Conservation (phyloP, 2,113 vertebrate genomes). For the Embiotoca jacksoni region DNA sequence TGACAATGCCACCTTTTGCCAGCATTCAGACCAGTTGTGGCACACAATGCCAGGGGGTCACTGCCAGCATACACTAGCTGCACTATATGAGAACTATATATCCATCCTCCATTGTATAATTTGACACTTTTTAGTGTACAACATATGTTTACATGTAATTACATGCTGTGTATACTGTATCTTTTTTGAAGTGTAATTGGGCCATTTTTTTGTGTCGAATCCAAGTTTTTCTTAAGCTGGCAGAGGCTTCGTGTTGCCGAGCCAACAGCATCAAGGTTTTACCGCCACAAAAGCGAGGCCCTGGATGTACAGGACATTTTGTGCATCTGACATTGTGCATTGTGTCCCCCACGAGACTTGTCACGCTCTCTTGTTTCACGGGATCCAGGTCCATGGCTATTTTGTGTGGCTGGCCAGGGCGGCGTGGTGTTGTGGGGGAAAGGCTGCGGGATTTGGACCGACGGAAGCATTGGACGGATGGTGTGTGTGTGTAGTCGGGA, state of each 20-base stretch:
- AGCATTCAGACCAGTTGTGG: not conserved
- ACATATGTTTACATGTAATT: conserved; percentile 33
- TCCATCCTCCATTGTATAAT: conserved; percentile 14
- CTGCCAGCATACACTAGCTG: conserved; percentile 12
- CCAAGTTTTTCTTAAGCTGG: conserved; percentile 55
- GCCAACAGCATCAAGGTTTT: conserved; percentile 50
- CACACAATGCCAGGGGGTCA: too few relatives aligned
- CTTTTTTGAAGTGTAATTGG: conserved; percentile 71
- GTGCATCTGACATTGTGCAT: conserved; percentile 63
- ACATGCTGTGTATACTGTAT: conserved; percentile 45
- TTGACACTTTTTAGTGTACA: not conserved
- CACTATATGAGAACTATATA: not conserved
- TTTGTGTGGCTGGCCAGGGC: conserved; percentile 64
- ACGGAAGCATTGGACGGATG: conserved; percentile 59
- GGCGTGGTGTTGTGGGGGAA: conserved; percentile 60
- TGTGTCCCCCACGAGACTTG: conserved; percentile 62
- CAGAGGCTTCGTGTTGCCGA: conserved; percentile 8
- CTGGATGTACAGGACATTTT: conserved; percentile 55
- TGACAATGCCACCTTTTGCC: not conserved
- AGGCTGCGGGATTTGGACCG: conserved; percentile 71
- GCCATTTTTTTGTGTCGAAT: conserved; percentile 59
- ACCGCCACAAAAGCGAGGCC: conserved; percentile 43
- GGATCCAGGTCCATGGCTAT: conserved; percentile 77
- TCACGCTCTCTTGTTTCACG: conserved; percentile 51
- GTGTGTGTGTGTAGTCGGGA: conserved; percentile 79